Evolutionary conservation across 2,888 invertebrate genomes (phyloP).

Genomic region (Piscicola geometra): DNA sequence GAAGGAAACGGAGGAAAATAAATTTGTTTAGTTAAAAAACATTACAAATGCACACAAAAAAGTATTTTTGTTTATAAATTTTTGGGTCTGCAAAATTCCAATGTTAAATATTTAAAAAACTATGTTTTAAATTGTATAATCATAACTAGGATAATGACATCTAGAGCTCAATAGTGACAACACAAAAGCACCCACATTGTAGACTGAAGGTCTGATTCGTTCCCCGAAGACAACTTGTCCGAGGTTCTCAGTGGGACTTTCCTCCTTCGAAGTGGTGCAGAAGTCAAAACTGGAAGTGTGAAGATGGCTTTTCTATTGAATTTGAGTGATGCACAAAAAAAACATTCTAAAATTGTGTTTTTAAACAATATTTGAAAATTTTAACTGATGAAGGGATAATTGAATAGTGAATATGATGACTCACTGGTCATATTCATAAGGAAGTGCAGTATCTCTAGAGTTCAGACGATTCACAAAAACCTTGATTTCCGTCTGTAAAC

Average conservation of each 20-base stretch:
- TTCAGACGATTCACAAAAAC: slow-evolving; percentile 92
- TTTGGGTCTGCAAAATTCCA: too few relatives aligned
- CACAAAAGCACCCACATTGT: slow-evolving; percentile 69
- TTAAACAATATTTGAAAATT: too few relatives aligned
- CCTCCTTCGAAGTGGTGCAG: slow-evolving; percentile 65
- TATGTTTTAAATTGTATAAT: too few relatives aligned
- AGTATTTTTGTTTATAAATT: too few relatives aligned
- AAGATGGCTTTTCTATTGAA: background rate
- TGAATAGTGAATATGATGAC: background rate
- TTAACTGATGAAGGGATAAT: background rate
- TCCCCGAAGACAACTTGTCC: slow-evolving; percentile 99
- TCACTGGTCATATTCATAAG: slow-evolving; percentile 92
- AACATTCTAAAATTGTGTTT: background rate
- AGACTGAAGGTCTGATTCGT: slow-evolving; percentile 87
- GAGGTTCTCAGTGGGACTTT: slow-evolving; percentile 88
- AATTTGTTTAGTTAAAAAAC: too few relatives aligned
- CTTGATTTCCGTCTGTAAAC: slow-evolving; percentile 78
- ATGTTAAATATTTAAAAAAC: too few relatives aligned
- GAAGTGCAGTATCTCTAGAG: slow-evolving; percentile 94
- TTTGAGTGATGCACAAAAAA: slow-evolving; percentile 8
- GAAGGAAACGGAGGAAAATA: too few relatives aligned
- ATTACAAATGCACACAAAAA: too few relatives aligned
- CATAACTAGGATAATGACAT: too few relatives aligned
- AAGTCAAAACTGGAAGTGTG: slow-evolving; percentile 75
- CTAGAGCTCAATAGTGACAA: too few relatives aligned